Evolutionary conservation across 2,113 vertebrate species (phyloP).

Genomic region (Corythaixoides concolor): DNA sequence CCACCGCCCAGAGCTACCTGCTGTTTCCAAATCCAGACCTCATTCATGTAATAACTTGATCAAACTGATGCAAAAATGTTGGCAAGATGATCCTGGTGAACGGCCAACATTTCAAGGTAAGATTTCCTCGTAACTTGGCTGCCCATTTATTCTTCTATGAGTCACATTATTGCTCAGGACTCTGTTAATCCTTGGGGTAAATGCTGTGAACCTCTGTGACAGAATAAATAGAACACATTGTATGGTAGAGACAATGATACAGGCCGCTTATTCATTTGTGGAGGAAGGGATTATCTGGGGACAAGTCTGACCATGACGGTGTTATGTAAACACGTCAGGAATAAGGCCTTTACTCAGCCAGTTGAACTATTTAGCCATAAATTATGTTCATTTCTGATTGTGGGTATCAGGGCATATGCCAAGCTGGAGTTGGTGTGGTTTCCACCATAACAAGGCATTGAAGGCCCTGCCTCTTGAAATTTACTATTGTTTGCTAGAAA

Average conservation of each 20-base stretch:
- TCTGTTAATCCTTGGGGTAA: slow-evolving; percentile 43
- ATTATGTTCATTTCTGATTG: background rate
- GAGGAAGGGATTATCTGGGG: slow-evolving; percentile 51
- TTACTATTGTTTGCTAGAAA: background rate
- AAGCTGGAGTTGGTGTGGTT: background rate
- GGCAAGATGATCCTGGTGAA: slow-evolving; percentile 82
- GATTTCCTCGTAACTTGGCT: slow-evolving; percentile 35
- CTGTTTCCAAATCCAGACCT: slow-evolving; percentile 85
- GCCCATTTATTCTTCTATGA: slow-evolving; percentile 7
- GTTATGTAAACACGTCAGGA: slow-evolving; percentile 13
- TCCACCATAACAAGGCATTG: background rate
- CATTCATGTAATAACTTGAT: slow-evolving; percentile 84
- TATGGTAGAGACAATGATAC: slow-evolving; percentile 19
- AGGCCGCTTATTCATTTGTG: slow-evolving; percentile 33
- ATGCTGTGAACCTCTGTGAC: slow-evolving; percentile 32
- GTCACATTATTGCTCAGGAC: slow-evolving; percentile 47
- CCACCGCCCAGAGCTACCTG: slow-evolving; percentile 87
- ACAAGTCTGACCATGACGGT: slow-evolving; percentile 32
- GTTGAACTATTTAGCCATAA: background rate
- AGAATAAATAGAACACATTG: slow-evolving; percentile 43
- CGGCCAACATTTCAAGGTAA: slow-evolving; percentile 94
- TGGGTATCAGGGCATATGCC: background rate
- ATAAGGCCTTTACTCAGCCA: background rate
- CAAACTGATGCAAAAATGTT: slow-evolving; percentile 91
- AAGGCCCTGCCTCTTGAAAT: background rate